Percentiles rank a stretch among this genome's conserved stretches.
phyloP scores from a whole-genome alignment of 2,797 vertebrate species.

The Threskiornis aethiopicus region DNA sequence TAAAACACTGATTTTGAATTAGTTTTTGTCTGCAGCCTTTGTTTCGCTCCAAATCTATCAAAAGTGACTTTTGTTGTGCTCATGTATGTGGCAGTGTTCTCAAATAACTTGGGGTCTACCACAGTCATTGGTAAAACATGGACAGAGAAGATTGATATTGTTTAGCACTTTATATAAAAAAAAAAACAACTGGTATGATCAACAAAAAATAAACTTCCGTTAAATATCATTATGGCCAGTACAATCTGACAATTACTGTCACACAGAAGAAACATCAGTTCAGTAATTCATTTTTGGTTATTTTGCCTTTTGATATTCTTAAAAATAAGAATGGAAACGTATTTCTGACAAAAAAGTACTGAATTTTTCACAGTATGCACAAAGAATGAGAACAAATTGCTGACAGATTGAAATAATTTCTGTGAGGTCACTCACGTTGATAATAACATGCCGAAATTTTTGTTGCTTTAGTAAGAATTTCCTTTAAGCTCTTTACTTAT shows the following conservation, averaged over 20 bases:
- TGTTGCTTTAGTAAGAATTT: slow-evolving; percentile 43
- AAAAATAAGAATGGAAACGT: background rate
- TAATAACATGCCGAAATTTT: slow-evolving; percentile 42
- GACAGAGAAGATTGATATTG: background rate
- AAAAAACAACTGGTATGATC: slow-evolving; percentile 14
- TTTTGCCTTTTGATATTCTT: slow-evolving; percentile 40
- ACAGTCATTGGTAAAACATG: slow-evolving; percentile 29
- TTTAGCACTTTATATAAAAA: background rate
- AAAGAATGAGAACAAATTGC: slow-evolving; percentile 59
- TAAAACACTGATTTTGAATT: slow-evolving; percentile 12
- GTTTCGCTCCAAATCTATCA: slow-evolving; percentile 4
- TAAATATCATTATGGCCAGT: slow-evolving; percentile 12
- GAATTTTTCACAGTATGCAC: slow-evolving; percentile 13
- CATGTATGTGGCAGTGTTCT: background rate
- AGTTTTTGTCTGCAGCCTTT: slow-evolving; percentile 14
- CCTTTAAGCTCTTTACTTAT: background rate
- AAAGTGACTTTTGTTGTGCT: slow-evolving; percentile 33
- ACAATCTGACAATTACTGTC: slow-evolving; percentile 36
- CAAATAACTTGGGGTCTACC: slow-evolving; percentile 30
- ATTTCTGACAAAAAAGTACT: background rate
- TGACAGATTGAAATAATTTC: slow-evolving; percentile 69
- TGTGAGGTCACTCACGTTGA: slow-evolving; percentile 15
- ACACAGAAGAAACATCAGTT: slow-evolving; percentile 25
- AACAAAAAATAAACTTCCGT: slow-evolving; percentile 53
- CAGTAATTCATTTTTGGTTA: slow-evolving; percentile 49